Conservation (phyloP, 2,113 vertebrate species). For the Istiophorus platypterus region DNA sequence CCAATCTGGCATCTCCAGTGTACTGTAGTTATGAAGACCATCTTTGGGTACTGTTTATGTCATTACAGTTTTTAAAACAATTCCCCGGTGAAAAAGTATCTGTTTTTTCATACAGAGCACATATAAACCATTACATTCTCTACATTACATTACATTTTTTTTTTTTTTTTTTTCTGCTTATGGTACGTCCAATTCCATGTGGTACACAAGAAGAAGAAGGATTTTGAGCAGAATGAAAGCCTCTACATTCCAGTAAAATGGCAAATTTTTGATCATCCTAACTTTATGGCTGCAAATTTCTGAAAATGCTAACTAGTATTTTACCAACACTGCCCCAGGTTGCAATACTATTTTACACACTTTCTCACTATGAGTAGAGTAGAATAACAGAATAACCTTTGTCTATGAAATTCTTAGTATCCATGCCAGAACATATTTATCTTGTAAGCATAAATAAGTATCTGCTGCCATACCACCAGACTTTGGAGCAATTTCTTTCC, state of each 20-base stretch:
- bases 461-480: too few species aligned
- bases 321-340: not conserved
- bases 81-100: slow-evolving; percentile 39
- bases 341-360: not conserved
- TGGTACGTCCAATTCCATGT: slow-evolving; percentile 93
- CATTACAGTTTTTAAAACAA: slow-evolving; percentile 51
- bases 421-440: not conserved
- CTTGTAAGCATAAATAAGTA: too few species aligned
- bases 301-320: not conserved
- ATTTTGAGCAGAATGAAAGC: slow-evolving; percentile 89
- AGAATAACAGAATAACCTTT: not conserved
- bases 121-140: slow-evolving; percentile 6
- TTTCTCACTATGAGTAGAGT: not conserved
- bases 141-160: too few species aligned
- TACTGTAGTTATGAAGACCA: slow-evolving; percentile 66
- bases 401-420: not conserved
- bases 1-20: slow-evolving; percentile 40
- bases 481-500: too few species aligned
- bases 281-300: not conserved
- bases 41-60: slow-evolving; percentile 40
- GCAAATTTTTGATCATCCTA: not conserved
- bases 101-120: slow-evolving; percentile 26
- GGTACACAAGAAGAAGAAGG: slow-evolving; percentile 87
- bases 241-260: slow-evolving; percentile 87
- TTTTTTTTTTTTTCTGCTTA: too few species aligned